A percentile compares a stretch with the other conserved stretches of the same genome.
Conservation (phyloP, 2,888 invertebrate species). For the Coleophora deauratella region DNA sequence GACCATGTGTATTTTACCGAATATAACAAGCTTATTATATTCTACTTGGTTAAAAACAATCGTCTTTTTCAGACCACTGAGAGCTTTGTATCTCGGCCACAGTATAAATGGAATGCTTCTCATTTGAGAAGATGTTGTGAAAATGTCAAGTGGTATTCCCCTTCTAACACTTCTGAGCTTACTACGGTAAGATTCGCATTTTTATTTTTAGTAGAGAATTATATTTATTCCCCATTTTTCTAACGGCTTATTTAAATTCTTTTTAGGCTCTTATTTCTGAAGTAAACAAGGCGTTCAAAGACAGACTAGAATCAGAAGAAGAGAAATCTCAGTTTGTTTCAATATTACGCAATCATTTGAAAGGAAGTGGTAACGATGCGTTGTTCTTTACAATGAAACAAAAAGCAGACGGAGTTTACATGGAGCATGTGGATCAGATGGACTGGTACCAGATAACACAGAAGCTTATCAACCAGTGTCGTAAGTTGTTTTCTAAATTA, state of each 20-base stretch:
- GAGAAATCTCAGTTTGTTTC: constrained; percentile 78
- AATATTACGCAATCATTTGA: constrained; percentile 70
- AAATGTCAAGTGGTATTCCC: constrained; percentile 77
- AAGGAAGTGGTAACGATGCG: constrained; percentile 28
- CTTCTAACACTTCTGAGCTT: constrained; percentile 33
- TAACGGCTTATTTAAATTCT: neutral
- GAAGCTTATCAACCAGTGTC: constrained; percentile 77
- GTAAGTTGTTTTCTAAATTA: constrained; percentile 55
- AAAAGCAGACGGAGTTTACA: constrained; percentile 44
- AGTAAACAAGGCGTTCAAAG: constrained; percentile 82
- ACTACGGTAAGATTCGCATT: constrained; percentile 27
- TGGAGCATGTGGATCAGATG: constrained; percentile 60
- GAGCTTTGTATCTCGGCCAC: constrained; percentile 49
- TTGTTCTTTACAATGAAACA: constrained; percentile 40
- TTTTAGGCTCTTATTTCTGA: constrained; percentile 82
- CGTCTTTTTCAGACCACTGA: constrained; percentile 37
- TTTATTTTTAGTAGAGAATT: too few relatives aligned
- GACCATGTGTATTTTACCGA: too few relatives aligned
- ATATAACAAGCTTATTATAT: too few relatives aligned
- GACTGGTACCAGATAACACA: constrained; percentile 78
- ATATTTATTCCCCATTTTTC: neutral
- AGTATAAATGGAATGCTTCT: constrained; percentile 84
- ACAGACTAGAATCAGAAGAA: constrained; percentile 79
- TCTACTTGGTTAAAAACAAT: too few relatives aligned
- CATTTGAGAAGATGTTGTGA: constrained; percentile 84